Evolutionary conservation across 2,113 vertebrate genomes (phyloP).

Genomic region (Zapornia atra): DNA sequence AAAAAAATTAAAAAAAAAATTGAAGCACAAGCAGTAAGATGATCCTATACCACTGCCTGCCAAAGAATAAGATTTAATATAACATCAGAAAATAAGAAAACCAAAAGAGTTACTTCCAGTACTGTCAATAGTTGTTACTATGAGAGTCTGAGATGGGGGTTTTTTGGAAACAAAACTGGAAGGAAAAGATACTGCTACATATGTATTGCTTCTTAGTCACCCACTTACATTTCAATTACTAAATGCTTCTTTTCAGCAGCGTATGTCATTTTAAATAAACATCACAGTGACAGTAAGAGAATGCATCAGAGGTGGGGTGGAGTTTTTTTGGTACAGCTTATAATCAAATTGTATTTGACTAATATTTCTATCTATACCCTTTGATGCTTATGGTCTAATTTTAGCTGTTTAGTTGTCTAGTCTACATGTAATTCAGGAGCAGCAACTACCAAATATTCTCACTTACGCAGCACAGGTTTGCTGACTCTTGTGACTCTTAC

Average conservation of each 20-base stretch:
- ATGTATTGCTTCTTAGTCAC: slow-evolving; percentile 7
- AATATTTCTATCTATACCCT: neutral
- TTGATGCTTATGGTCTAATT: neutral
- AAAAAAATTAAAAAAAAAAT: neutral
- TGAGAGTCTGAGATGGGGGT: neutral
- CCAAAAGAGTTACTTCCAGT: neutral
- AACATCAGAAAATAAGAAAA: neutral
- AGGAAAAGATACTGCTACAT: neutral
- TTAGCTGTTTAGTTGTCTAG: neutral
- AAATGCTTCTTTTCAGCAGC: neutral
- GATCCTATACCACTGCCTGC: neutral
- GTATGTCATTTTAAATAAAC: neutral
- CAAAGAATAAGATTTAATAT: neutral
- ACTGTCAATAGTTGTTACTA: neutral
- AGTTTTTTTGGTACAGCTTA: neutral
- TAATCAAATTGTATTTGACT: neutral
- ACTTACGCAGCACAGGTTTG: neutral
- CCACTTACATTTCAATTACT: neutral
- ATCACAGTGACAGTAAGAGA: neutral
- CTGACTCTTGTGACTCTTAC: neutral
- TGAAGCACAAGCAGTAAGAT: slow-evolving; percentile 3
- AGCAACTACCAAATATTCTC: neutral
- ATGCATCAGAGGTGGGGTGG: neutral
- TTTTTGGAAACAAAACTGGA: neutral
- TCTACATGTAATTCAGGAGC: neutral